Percentiles rank a stretch among this genome's conserved stretches.
These are phyloP conservation scores for Drosophila glabriapex DNA, from an alignment of 2,888 invertebrate species.

Conservation along the genomic window DNA sequence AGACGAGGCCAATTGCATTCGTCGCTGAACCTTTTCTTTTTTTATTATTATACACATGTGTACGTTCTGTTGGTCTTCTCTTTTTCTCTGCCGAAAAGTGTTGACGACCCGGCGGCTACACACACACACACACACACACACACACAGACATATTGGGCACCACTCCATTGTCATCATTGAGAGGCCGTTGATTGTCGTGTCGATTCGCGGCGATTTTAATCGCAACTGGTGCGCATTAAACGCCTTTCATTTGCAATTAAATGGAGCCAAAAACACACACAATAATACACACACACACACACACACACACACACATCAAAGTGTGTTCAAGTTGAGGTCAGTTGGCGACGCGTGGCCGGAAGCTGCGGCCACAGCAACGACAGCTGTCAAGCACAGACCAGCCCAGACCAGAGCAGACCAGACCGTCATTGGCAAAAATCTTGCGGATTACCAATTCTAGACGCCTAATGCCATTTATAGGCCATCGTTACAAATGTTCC, in stretches of 20 bases:
- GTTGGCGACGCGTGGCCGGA: conserved; percentile 69
- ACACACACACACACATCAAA: conserved; percentile 20
- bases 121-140: conserved; percentile 11
- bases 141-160: conserved; percentile 13
- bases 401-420: neutral
- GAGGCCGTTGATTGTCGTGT: conserved; percentile 68
- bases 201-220: conserved; percentile 78
- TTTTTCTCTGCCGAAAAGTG: conserved; percentile 57
- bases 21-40: conserved; percentile 58
- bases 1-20: conserved; percentile 72
- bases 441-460: conserved; percentile 81
- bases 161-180: conserved; percentile 72
- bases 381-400: conserved; percentile 52
- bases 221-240: conserved; percentile 71
- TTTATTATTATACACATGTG: conserved; percentile 7
- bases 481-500: conserved; percentile 79
- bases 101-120: conserved; percentile 64
- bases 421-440: conserved; percentile 67
- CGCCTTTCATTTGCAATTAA: conserved; percentile 81
- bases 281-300: neutral
- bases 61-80: neutral
- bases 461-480: conserved; percentile 80
- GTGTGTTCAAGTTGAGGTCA: conserved; percentile 68
- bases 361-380: conserved; percentile 42
- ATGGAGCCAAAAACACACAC: conserved; percentile 44